phyloP scores from a whole-genome alignment of 2,888 invertebrate species.

The Andrena hattorfiana region DNA sequence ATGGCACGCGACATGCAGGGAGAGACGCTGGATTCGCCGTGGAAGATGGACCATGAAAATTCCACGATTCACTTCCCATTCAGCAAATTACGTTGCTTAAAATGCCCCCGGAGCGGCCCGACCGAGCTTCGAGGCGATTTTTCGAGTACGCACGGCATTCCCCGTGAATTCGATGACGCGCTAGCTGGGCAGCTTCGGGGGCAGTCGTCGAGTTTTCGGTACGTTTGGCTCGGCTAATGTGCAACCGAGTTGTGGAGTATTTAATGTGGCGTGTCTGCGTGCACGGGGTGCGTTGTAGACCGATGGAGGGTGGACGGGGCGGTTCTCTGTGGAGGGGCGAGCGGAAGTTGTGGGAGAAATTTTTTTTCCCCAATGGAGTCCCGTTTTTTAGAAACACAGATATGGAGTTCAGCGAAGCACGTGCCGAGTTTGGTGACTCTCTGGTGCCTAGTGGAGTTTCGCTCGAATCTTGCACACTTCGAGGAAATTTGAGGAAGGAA shows the following conservation, averaged over 20 bases:
- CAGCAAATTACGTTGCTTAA: conserved; percentile 70
- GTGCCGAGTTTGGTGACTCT: neutral
- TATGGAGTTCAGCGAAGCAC: too few relatives aligned
- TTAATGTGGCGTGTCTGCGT: conserved; percentile 25
- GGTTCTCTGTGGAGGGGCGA: neutral
- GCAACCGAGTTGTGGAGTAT: neutral
- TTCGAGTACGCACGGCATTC: conserved; percentile 58
- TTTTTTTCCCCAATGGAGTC: neutral
- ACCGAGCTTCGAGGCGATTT: conserved; percentile 51
- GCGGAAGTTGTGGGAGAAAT: conserved; percentile 2
- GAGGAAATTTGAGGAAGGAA: neutral
- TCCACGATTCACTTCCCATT: conserved; percentile 69
- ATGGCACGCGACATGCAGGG: conserved; percentile 47
- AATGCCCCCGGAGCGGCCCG: conserved; percentile 50
- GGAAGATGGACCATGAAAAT: conserved; percentile 72
- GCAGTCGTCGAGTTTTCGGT: conserved; percentile 8
- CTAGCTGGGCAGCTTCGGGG: conserved; percentile 26
- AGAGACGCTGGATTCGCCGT: conserved; percentile 55
- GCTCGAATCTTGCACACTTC: too few relatives aligned
- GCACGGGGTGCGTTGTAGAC: neutral
- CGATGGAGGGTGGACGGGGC: neutral
- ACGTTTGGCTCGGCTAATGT: neutral
- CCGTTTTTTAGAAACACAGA: too few relatives aligned
- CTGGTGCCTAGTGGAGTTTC: too few relatives aligned
- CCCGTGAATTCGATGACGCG: conserved; percentile 70